phyloP scores from a whole-genome alignment of 2,888 invertebrate genomes.

The Drosophila leonis region DNA sequence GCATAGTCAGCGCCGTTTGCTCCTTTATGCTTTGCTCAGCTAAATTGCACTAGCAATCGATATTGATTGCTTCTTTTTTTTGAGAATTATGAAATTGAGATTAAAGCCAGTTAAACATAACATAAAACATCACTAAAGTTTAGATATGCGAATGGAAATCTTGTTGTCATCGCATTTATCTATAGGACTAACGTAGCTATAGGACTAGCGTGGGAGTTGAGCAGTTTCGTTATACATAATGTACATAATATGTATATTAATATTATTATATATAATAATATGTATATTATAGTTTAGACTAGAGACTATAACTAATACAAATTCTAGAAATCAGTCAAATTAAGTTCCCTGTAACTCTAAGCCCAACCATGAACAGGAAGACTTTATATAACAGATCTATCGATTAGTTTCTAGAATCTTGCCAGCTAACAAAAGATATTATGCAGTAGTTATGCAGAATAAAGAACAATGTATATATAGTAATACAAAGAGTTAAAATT shows the following conservation, averaged over 20 bases:
- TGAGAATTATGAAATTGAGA: constrained; percentile 31
- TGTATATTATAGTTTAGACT: background rate
- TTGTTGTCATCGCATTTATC: background rate
- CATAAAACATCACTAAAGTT: background rate
- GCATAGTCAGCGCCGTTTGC: constrained; percentile 18
- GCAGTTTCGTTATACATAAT: background rate
- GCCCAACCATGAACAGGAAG: background rate
- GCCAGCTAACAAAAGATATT: background rate
- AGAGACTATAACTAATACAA: background rate
- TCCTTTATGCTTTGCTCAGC: background rate
- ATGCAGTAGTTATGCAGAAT: background rate
- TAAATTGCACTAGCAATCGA: constrained; percentile 27
- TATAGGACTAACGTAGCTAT: background rate
- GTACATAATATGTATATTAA: background rate
- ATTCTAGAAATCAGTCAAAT: background rate
- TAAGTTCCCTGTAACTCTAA: background rate
- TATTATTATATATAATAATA: no score
- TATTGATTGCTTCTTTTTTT: constrained; percentile 35
- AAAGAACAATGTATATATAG: background rate
- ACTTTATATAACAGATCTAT: background rate
- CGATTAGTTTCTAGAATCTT: background rate
- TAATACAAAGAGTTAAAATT: background rate
- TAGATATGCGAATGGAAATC: background rate
- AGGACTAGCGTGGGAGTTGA: background rate
- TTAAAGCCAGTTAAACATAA: background rate